A percentile compares a stretch with the other conserved stretches of the same genome.
Conservation (phyloP, 2,888 invertebrate genomes). For the Eupithecia dodoneata region DNA sequence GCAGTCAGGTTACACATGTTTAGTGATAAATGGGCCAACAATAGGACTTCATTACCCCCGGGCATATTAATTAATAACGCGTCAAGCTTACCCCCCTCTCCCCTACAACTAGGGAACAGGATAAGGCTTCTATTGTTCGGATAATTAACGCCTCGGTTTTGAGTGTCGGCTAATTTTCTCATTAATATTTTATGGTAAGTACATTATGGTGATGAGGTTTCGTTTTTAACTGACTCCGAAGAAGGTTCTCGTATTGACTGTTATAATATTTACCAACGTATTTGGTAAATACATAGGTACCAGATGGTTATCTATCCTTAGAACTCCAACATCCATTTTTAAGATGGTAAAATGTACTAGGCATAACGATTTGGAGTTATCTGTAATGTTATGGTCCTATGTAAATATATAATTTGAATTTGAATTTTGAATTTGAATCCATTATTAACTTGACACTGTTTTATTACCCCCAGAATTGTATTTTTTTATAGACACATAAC, state of each 20-base stretch:
- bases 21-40: conserved; percentile 70
- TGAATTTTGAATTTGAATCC: too few relatives aligned
- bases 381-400: too few relatives aligned
- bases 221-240: neutral
- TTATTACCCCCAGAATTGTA: too few relatives aligned
- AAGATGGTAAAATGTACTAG: too few relatives aligned
- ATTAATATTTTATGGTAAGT: conserved; percentile 18
- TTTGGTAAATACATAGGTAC: too few relatives aligned
- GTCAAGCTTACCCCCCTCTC: conserved; percentile 45
- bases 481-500: too few relatives aligned
- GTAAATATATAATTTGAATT: too few relatives aligned
- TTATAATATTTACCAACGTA: too few relatives aligned
- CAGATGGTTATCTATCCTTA: too few relatives aligned
- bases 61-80: conserved; percentile 69
- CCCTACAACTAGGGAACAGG: neutral
- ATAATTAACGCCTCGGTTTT: conserved; percentile 23
- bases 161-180: conserved; percentile 18
- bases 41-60: conserved; percentile 71
- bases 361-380: too few relatives aligned
- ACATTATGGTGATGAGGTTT: neutral
- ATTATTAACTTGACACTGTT: too few relatives aligned
- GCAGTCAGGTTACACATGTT: conserved; percentile 62
- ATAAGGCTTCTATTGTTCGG: conserved; percentile 23
- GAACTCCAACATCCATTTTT: too few relatives aligned
- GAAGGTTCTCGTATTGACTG: neutral